Base-by-base conservation (phyloP, 1,140 invertebrate species). In the Muscidifurax raptorellus region DNA sequence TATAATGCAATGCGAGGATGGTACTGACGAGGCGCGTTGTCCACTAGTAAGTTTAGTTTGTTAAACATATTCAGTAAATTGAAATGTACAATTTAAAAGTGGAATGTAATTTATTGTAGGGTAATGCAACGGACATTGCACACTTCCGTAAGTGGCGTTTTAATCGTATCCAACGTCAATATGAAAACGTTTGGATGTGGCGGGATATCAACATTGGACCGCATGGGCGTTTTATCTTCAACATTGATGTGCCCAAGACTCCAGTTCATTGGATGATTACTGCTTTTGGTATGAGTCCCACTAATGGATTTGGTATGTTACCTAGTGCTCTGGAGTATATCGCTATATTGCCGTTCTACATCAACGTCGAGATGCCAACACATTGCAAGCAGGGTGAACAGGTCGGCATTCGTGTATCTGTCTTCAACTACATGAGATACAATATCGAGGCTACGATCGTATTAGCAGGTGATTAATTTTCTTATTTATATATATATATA, bases 111-210 rank as follows among this genome's bases (percentile, higher is more conserved):
- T 15, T 12, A 28, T 28, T 28, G 25, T 69, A 93, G 66, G 93
- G 94, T 71, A 96, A 96, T 86, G 93, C 92, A 12, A 95, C 95
- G 6, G 95, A 96, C 83, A 90, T 98, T 80, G 85, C 94, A 0
- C 91, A 96, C 80, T 97, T 97, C 93, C 93, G 97, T 82, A 97
- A 97, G 90, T 96, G 96, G 90, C 94, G 98, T 1, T 97, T 97
- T 88, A 98, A 97, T 92, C 94, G 97, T 71, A 95, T 98, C 69
- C 95, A 97, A 88, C 94, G 97, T 4, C 96, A 98, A 89, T 99
- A 98, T 92, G 97, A 98, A 85, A 98, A 98, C 89, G 96, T 97
- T 47, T 99, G 98, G 98, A 92, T 98, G 6, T 99, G 98, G 98
- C 95, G 96, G 86, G 98, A 98, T 92, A 96, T 98, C 22, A 98